These are phyloP conservation scores for Lordiphosa fenestrarum DNA, from an alignment of 2,888 invertebrate genomes.

Conservation along the genomic window DNA sequence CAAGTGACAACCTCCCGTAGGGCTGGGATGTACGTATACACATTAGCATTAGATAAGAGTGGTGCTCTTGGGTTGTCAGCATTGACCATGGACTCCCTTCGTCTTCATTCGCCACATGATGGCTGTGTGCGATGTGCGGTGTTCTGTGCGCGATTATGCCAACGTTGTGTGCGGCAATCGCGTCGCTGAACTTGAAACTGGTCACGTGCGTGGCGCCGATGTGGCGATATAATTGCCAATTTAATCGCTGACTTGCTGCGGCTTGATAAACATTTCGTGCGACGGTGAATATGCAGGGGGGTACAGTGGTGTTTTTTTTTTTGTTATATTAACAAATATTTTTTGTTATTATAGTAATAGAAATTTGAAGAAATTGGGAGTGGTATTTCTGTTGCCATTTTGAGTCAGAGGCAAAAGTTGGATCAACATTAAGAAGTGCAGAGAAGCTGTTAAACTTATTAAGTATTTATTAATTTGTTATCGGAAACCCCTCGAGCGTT, in stretches of 20 bases:
- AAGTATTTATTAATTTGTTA: too few relatives aligned
- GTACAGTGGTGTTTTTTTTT: slow-evolving; percentile 11
- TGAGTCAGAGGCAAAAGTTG: too few relatives aligned
- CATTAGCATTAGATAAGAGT: slow-evolving; percentile 22
- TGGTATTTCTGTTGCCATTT: too few relatives aligned
- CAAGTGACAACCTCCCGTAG: slow-evolving; percentile 8
- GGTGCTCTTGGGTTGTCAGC: not conserved
- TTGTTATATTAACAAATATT: too few relatives aligned
- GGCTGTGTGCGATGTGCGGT: slow-evolving; percentile 17
- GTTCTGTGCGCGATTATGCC: slow-evolving; percentile 39
- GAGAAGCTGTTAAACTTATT: too few relatives aligned
- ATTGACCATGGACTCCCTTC: slow-evolving; percentile 4
- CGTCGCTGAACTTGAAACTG: slow-evolving; percentile 63
- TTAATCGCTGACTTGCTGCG: slow-evolving; percentile 59
- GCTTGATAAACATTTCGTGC: slow-evolving; percentile 57
- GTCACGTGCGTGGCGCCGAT: slow-evolving; percentile 69
- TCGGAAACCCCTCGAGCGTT: too few relatives aligned
- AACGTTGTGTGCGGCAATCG: slow-evolving; percentile 2
- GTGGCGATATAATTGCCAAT: slow-evolving; percentile 70
- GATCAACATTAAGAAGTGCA: too few relatives aligned
- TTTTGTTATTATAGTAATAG: not conserved
- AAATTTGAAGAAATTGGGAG: too few relatives aligned
- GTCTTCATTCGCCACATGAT: slow-evolving; percentile 15
- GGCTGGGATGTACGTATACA: not conserved
- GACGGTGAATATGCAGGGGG: slow-evolving; percentile 10